Evolutionary conservation across 37 sponge, comb jelly and placozoan species (phyloP), one percentile per base, ranked within the genome.

Genomic region (Amphimedon queenslandica): DNA sequence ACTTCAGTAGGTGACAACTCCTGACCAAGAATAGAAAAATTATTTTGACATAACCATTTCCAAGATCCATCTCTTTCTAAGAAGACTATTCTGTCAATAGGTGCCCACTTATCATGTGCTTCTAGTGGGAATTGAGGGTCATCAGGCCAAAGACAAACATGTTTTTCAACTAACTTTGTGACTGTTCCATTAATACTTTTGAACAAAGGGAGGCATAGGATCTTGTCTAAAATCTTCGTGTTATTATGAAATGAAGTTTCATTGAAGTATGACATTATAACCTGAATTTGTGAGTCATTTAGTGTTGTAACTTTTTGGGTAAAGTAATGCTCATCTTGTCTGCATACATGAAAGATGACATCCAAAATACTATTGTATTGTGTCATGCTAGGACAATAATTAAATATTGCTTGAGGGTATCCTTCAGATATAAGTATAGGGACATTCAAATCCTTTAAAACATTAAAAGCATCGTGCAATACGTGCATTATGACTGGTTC

Each of bases 171-270:
- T 42, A 71, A 23, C 29, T 65, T 0, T 55, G 34, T 63, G 13
- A 75, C 47, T 11, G 28, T 64, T 0, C 81, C 81, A 31, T 43
- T 40, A 21, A 86, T 36, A 28, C 51, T 69, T 32, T 70, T 66
- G 42, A 74, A 86, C 10, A 86, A 34, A 57, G 87, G 87, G 2
- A 86, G 40, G 0, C 36, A 51, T 40, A 65, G 63, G 13, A 79
- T 23, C 6, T 40, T 6, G 21, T 66, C 10, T 11, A 23, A 11
- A 37, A 31, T 64, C 27, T 67, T 57, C 18, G 20, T 25, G 8
- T 64, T 8, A 27, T 20, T 24, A 24, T 29, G 39, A 25, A 80
- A 72, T 29, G 63, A 27, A 29, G 64, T 72, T 3, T 63, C 39
- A 21, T 33, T 6, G 30, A 85, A 69, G 38, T 85, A 78, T 20